Base-by-base conservation (phyloP, 1,140 invertebrate species). In the Odontomachus brunneus region DNA sequence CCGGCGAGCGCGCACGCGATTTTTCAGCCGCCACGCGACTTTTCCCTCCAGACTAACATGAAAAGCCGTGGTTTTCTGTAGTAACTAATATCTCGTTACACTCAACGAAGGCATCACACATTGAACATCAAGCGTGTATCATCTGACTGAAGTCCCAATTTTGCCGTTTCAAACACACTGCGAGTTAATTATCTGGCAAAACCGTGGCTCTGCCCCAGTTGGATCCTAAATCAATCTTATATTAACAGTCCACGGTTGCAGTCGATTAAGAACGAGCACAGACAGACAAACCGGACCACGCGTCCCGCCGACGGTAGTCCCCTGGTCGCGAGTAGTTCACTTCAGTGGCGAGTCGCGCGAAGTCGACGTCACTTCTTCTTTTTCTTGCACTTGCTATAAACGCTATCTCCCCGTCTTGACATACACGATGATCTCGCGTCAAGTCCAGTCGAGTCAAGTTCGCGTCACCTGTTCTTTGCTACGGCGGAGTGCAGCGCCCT, bases 91-190 rank as follows among this genome's bases (percentile, higher is more conserved):
- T 29, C 11, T 69, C n/a, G n/a, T 49, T 4, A 2, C 26, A 22
- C 26, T 33, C 26, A n/a, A 15, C 72, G 22, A n/a, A 1, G 53
- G 19, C 19, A 12, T 55, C 69, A 4, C 72, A 19, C 22, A 19
- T 74, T 22, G 62, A 74, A 19, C 22, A 19, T 74, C 22, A 62
- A 74, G n/a, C 9, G 44, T 38, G 57, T 11, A 17, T 48, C 22
- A 12, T 19, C 22, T 19, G 19, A 59, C 26, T 19, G n/a, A 3
- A 33, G 11, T 38, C 44, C 19, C 9, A 22, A 2, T 22, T 17
- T 72, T 17, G 26, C 12, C 2, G 22, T 0, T 57, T 7, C 19
- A 14, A 4, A 57, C 29, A 38, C 22, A 7, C n/a, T 71, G 17
- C 15, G 26, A 72, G 14, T 26, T 51, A 53, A 51, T 67, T n/a